These are phyloP conservation scores for Julus scandinavius DNA, from an alignment of 2,888 invertebrate genomes.

Conservation along the genomic window DNA sequence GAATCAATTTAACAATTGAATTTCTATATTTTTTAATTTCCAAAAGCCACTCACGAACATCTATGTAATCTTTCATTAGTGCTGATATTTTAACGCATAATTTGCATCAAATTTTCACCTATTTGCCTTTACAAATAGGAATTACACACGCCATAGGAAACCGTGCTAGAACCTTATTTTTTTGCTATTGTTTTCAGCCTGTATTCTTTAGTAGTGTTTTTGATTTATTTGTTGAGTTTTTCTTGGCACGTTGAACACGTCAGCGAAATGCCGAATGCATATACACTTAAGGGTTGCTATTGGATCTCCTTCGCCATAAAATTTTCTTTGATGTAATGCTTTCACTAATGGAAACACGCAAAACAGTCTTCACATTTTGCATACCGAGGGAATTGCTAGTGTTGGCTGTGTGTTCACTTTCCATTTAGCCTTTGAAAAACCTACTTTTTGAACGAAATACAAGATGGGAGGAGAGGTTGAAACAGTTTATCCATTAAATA, in stretches of 20 bases:
- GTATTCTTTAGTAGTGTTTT: not conserved
- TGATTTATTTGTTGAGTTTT: slow-evolving; percentile 42
- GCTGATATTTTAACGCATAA: not conserved
- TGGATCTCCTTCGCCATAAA: slow-evolving; percentile 14
- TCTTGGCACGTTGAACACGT: slow-evolving; percentile 39
- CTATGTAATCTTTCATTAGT: not conserved
- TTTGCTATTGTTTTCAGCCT: not conserved
- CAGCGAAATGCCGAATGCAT: slow-evolving; percentile 39
- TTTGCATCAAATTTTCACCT: not conserved
- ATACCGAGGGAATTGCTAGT: not conserved
- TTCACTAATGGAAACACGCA: slow-evolving; percentile 31
- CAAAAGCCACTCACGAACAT: not conserved
- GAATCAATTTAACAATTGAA: too few species aligned
- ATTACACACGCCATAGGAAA: slow-evolving; percentile 14
- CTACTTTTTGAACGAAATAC: too few species aligned
- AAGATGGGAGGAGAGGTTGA: too few species aligned
- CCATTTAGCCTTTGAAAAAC: not conserved
- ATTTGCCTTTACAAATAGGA: not conserved
- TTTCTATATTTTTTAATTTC: not conserved
- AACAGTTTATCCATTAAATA: too few species aligned
- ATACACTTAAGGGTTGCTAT: slow-evolving; percentile 12
- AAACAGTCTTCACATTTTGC: slow-evolving; percentile 42
- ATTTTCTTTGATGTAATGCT: slow-evolving; percentile 42
- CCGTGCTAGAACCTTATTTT: not conserved
- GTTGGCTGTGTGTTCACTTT: slow-evolving; percentile 15